A percentile compares a stretch with the other conserved stretches of the same genome.
Evolutionary conservation across 2,113 vertebrate genomes (phyloP).

Genomic region (Panthera leo): DNA sequence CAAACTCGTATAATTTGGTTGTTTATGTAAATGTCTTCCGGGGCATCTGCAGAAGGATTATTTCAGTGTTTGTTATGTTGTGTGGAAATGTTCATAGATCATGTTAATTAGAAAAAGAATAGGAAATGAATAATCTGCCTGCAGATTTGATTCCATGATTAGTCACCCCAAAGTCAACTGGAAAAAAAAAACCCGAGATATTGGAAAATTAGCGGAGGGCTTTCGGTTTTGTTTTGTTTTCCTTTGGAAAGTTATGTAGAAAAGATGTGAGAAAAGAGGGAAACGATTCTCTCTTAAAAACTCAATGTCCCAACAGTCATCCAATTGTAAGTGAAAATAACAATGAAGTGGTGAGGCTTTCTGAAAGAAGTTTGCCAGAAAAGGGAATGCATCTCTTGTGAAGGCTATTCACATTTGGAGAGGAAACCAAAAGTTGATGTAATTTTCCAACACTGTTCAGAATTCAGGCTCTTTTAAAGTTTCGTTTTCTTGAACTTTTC

Average conservation of each 20-base stretch:
- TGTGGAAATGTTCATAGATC: slow-evolving; percentile 59
- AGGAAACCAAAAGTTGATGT: slow-evolving; percentile 37
- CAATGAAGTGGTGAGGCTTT: neutral
- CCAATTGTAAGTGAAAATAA: neutral
- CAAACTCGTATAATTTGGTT: slow-evolving; percentile 29
- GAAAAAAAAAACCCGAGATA: slow-evolving; percentile 42
- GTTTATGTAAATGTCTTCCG: slow-evolving; percentile 57
- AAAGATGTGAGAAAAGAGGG: neutral
- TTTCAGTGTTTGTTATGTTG: slow-evolving; percentile 31
- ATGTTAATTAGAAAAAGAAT: slow-evolving; percentile 73
- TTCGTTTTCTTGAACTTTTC: slow-evolving; percentile 34
- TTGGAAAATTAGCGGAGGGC: slow-evolving; percentile 34
- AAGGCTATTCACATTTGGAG: neutral
- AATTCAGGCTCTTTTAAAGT: slow-evolving; percentile 34
- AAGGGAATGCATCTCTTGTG: neutral
- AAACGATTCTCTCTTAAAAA: neutral
- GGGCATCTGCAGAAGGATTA: slow-evolving; percentile 51
- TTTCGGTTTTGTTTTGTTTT: slow-evolving; percentile 36
- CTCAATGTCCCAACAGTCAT: neutral
- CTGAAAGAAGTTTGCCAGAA: neutral
- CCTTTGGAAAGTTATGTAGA: slow-evolving; percentile 12
- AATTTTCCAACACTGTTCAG: slow-evolving; percentile 37
- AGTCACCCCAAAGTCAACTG: slow-evolving; percentile 67
- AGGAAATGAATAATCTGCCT: slow-evolving; percentile 62
- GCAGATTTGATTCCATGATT: slow-evolving; percentile 43